Evolutionary conservation across 2,113 vertebrate genomes (phyloP), one percentile per base, ranked within the genome.

Genomic region (Callopanchax toddi): DNA sequence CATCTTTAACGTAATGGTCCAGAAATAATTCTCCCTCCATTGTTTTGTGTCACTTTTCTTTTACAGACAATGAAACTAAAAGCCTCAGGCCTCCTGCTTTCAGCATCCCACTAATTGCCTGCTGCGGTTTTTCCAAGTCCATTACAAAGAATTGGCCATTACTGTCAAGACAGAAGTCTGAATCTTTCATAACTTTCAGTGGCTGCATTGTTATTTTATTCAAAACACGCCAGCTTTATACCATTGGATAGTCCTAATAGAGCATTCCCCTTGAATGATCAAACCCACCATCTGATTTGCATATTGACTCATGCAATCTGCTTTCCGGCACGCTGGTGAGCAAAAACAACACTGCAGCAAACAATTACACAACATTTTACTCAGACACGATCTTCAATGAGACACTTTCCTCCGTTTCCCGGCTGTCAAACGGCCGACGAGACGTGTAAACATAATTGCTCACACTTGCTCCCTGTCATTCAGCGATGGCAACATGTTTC

Each of bases 91-190:
- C 48, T 46, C 63, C 45, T 46, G 50, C 60, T 39, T 37, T 34
- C 48, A 21, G 36, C 4, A 17, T 48, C 66, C 44, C 29, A 48
- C 52, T 72, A 79, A 74, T 66, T 70, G 48, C 49, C 52, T 78
- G 57, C 42, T 48, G 70, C 23, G n/a, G 26, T 34, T 53, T 62
- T 63, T 60, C 17, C 22, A 51, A 49, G 79, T 75, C 32, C 77
- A 82, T 74, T 60, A 67, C 70, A 42, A 73, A 37, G 57, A 81
- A 74, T 20, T 29, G 71, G 55, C 60, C 56, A 76, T 86, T 69
- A 75, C 57, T 73, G 67, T 79, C 72, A 75, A 48, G 48, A 73
- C 3, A 40, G 26, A 76, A 48, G 44, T 39, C 44, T 37, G 39
- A 58, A 18, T 59, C 52, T 17, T 51, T 39, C 61, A 68, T 65